Percentiles rank a stretch among this genome's conserved stretches.
These are phyloP conservation scores for Cataglyphis altisquamis DNA, from an alignment of 2,888 invertebrate genomes.

Conservation along the genomic window DNA sequence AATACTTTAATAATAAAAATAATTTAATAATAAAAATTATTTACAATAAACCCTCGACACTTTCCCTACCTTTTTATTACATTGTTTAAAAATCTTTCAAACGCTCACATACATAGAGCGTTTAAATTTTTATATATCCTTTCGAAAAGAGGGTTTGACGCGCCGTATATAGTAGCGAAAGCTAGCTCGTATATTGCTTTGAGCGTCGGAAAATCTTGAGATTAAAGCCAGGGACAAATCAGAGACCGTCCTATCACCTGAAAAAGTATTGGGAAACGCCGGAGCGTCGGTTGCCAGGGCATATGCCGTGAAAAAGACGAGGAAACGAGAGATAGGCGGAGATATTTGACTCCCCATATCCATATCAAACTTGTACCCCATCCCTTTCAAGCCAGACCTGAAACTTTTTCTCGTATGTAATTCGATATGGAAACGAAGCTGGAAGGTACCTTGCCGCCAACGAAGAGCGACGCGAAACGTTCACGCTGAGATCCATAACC, in stretches of 20 bases:
- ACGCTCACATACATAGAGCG: background rate
- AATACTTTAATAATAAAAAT: background rate
- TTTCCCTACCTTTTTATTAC: background rate
- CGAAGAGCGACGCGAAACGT: conserved; percentile 68
- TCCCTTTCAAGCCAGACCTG: conserved; percentile 71
- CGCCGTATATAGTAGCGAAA: conserved; percentile 25
- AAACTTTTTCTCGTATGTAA: conserved; percentile 81
- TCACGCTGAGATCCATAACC: conserved; percentile 64
- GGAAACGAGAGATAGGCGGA: conserved; percentile 66
- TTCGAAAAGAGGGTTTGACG: conserved; percentile 20
- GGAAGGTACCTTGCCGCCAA: conserved; percentile 65
- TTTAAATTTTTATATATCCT: background rate
- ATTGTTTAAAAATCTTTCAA: background rate
- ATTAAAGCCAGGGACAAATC: conserved; percentile 76
- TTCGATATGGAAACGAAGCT: conserved; percentile 79
- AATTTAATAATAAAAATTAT: background rate
- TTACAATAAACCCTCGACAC: background rate
- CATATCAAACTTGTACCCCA: conserved; percentile 79
- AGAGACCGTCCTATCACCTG: conserved; percentile 70
- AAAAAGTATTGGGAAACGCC: conserved; percentile 67
- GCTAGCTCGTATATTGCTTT: conserved; percentile 66
- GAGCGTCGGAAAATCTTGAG: conserved; percentile 75
- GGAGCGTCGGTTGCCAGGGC: conserved; percentile 58
- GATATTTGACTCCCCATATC: conserved; percentile 75
- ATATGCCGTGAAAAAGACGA: conserved; percentile 66